These are phyloP conservation scores for rat (Rattus norvegicus) DNA, from an alignment of 2,113 vertebrate species.

Conservation along the genomic window DNA sequence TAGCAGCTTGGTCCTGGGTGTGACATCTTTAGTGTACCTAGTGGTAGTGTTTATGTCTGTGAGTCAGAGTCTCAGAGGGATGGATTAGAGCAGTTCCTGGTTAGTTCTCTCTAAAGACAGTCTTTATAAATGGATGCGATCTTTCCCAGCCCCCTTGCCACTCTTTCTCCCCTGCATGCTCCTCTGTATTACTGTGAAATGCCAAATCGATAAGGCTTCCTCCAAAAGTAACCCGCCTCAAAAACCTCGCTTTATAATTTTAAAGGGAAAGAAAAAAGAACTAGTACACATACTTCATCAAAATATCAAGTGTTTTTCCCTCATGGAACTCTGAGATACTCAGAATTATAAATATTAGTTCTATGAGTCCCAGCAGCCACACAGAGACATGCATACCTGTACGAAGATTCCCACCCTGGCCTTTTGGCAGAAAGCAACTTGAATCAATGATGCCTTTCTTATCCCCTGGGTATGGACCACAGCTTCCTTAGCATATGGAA, in stretches of 20 bases:
- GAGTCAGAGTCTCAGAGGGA: background rate
- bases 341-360: conserved; percentile 37
- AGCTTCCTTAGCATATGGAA: background rate
- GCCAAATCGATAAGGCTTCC: background rate
- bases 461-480: background rate
- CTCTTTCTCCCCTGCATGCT: background rate
- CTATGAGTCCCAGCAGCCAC: background rate
- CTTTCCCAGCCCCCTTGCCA: background rate
- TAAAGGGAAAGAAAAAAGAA: background rate
- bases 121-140: background rate
- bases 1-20: background rate
- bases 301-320: background rate
- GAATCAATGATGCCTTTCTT: background rate
- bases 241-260: background rate
- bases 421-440: background rate
- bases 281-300: background rate
- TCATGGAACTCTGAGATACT: background rate
- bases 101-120: background rate
- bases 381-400: background rate
- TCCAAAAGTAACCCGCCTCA: background rate
- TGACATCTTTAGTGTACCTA: no score
- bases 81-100: background rate
- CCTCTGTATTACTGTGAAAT: background rate
- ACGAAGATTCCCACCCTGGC: background rate
- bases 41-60: background rate